phyloP scores from a whole-genome alignment of 2,888 invertebrate species.

The Hoplodrina ambigua region DNA sequence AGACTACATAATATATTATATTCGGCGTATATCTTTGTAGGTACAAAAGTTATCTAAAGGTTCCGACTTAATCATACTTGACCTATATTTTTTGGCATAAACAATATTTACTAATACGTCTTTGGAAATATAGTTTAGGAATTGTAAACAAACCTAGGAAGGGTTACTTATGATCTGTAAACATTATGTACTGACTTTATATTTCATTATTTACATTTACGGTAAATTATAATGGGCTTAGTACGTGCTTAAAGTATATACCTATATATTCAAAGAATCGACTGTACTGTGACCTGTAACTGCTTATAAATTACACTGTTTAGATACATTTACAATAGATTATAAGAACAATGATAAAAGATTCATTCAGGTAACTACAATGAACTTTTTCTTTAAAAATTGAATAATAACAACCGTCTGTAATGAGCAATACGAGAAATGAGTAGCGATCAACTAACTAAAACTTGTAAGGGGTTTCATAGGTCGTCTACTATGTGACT shows the following conservation, averaged over 20 bases:
- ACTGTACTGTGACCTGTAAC: neutral
- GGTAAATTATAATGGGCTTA: neutral
- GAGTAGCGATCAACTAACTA: neutral
- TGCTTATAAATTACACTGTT: neutral
- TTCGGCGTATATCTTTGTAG: conserved; percentile 1
- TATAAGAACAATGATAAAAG: conserved; percentile 6
- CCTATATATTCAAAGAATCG: neutral
- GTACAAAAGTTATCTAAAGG: conserved; percentile 40
- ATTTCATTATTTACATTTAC: too few relatives aligned
- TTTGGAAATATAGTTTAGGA: conserved; percentile 4
- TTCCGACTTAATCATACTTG: conserved; percentile 44
- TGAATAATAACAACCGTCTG: neutral
- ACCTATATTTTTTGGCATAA: conserved; percentile 45
- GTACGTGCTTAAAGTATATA: too few relatives aligned
- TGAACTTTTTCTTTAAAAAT: neutral
- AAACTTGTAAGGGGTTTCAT: too few relatives aligned
- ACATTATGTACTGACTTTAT: neutral
- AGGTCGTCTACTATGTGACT: too few relatives aligned
- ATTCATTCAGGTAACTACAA: neutral
- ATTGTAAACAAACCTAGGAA: neutral
- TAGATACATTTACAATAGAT: conserved; percentile 6
- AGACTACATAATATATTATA: neutral
- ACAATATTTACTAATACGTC: conserved; percentile 27
- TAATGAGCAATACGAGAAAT: neutral
- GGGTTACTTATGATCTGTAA: neutral